These are phyloP conservation scores for Pithys albifrons DNA, from an alignment of 2,113 vertebrate genomes.

Conservation along the genomic window DNA sequence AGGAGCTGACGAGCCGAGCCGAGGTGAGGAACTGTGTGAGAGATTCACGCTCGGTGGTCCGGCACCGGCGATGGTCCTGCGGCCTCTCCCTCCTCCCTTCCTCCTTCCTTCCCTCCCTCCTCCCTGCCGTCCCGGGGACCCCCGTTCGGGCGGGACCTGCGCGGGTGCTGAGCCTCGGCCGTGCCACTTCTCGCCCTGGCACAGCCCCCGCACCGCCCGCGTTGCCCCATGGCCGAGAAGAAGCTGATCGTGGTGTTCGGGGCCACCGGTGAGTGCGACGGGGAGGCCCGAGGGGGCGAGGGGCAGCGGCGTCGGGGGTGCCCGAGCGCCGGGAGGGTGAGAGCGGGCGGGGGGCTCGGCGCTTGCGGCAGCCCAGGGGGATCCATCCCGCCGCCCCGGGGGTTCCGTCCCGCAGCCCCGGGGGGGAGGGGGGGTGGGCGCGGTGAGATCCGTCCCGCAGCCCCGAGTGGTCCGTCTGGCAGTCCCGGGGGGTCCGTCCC, in stretches of 20 bases:
- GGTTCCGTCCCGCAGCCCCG: not conserved
- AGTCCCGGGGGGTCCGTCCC: no score
- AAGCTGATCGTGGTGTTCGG: constrained; percentile 6
- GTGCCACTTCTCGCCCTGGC: not conserved
- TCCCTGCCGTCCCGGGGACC: no score
- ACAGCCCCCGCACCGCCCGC: not conserved
- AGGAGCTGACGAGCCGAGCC: not conserved
- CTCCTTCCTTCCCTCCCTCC: no score
- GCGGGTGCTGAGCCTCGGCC: not conserved
- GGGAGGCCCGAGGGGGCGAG: not conserved
- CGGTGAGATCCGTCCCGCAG: not conserved
- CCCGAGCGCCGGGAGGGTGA: not conserved
- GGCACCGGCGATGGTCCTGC: not conserved
- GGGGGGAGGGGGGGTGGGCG: no score
- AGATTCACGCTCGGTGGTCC: not conserved
- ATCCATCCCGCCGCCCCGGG: not conserved
- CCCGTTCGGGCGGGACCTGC: no score
- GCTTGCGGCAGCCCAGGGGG: not conserved
- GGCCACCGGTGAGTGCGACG: not conserved
- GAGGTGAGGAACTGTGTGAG: not conserved
- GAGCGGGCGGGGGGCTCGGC: not conserved
- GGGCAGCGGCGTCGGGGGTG: not conserved
- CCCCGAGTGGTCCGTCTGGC: no score
- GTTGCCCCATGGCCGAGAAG: not conserved
- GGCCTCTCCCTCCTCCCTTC: not conserved